Base-by-base conservation (phyloP, 2,113 vertebrate genomes). In the Acinonyx jubatus region DNA sequence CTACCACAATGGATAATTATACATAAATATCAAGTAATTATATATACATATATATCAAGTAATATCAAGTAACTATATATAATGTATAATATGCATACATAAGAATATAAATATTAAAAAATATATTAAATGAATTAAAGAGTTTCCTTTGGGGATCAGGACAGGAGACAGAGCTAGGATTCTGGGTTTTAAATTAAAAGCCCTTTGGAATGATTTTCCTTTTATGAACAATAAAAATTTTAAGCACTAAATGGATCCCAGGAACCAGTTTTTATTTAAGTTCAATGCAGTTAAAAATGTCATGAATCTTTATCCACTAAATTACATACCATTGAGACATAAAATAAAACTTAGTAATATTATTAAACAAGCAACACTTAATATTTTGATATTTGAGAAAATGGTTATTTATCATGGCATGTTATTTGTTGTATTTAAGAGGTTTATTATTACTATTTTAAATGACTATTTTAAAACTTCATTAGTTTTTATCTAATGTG, bases 291-390 rank as follows among this genome's bases (percentile, higher is more conserved):
- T 74, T 95, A 57, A 96, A 97, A 96, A 65, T 95, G 48, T 69
- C 38, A 83, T 83, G 45, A 48, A 74, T 89, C 97, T 97, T 92
- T 94, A 80, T 86, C 83, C 41, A 87, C 52, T 36, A 89, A 97
- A 87, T 87, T 87, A 5, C 8, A 2, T 68, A 55, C 29, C 23
- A 76, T 3, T 87, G 68, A 69, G 55, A 79, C 18, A 92, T 57
- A 63, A 87, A 96, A 71, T 73, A 83, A 92, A 89, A 55, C n/a
- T 55, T 92, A 16, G n/a, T 86, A 66, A 73, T 86, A 89, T 45
- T 50, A 31, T 41, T 16, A 83, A 68, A 29, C 6, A 90, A 68
- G 63, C 18, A 45, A 45, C 45, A 45, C 48, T 88, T 23, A 83
- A 50, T 76, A 50, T 48, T 57, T 76, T 13, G 4, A 27, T 15